Base-by-base conservation (phyloP, 2,797 vertebrate genomes). In the Enteromius mattozi region DNA sequence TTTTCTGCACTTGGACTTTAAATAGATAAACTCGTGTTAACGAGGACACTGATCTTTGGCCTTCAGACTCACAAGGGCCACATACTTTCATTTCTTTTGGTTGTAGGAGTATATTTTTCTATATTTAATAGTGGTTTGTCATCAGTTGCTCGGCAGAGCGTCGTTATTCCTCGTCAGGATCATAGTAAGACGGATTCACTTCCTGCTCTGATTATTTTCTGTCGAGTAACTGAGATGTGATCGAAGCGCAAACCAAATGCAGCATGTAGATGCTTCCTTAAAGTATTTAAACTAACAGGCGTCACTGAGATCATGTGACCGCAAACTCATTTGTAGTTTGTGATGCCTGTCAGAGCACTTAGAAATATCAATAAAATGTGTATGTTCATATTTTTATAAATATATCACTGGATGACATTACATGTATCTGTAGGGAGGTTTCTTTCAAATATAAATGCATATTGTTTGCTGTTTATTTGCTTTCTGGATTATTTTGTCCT, bases 1-100 rank as follows among this genome's bases (percentile, higher is more conserved):
- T 90, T 65, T 90, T 91, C 93, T 93, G 84, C 82, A 86, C 90
- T 80, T 83, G 88, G 77, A 59, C 88, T 83, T 72, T 92, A 94
- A 87, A 92, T 90, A 88, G 89, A 81, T 75, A 86, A 89, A 88
- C 37, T 70, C 51, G 70, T 77, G 68, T 49, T 49, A 35, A 70
- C 35, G 8, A 74, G 65, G 33, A 33, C 51, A 47, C 70, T 71
- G n/a, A 70, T 42, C 80, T 61, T 1, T n/a, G 68, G 80, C 66
- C 16, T 54, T 40, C 14, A 54, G 42, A 40, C 78, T 49, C 13
- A 9, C 12, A 2, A 68, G 45, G 6, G 13, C 78, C 6, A 5
- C 35, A 19, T 19, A 14, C n/a, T 37, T 66, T 49, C 0, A 0
- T 27, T 65, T 65, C 5, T 6, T 80, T 35, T 81, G 14, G 14